phyloP scores from a whole-genome alignment of 2,113 vertebrate genomes.

The Barnardius zonarius region DNA sequence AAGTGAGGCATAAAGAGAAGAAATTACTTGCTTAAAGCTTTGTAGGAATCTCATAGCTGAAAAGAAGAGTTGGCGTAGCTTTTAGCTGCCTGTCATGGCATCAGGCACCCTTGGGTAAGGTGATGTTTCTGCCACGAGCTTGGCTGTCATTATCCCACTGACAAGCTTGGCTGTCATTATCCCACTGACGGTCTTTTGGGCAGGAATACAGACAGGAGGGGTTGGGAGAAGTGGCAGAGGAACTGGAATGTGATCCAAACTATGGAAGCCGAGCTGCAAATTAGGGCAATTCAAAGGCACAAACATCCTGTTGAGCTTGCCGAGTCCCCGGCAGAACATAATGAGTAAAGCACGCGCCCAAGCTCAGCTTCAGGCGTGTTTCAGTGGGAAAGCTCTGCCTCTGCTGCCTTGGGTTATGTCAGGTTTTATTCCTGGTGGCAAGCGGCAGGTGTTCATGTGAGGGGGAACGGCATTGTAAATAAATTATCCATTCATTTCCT shows the following conservation, averaged over 20 bases:
- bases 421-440: slow-evolving; percentile 7
- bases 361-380: not conserved
- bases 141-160: not conserved
- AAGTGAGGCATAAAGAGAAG: not conserved
- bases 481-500: slow-evolving; percentile 61
- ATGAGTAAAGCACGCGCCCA: not conserved
- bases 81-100: not conserved
- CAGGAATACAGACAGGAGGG: not conserved
- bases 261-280: not conserved
- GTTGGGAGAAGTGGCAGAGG: not conserved
- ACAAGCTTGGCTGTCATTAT: not conserved
- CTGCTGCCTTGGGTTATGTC: not conserved
- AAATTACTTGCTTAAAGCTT: not conserved
- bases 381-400: slow-evolving; percentile 8
- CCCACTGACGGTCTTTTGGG: not conserved
- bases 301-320: slow-evolving; percentile 26
- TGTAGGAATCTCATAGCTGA: not conserved
- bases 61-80: not conserved
- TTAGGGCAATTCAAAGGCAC: not conserved
- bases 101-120: not conserved
- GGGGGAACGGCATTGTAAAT: slow-evolving; percentile 39
- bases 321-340: not conserved
- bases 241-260: not conserved
- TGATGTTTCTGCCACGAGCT: not conserved
- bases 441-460: slow-evolving; percentile 50